A percentile compares a stretch with the other conserved stretches of the same genome.
Evolutionary conservation across 30 jellyfish, hydroid and myxozoan species (phyloP).

Genomic region (Aurelia coerulea): DNA sequence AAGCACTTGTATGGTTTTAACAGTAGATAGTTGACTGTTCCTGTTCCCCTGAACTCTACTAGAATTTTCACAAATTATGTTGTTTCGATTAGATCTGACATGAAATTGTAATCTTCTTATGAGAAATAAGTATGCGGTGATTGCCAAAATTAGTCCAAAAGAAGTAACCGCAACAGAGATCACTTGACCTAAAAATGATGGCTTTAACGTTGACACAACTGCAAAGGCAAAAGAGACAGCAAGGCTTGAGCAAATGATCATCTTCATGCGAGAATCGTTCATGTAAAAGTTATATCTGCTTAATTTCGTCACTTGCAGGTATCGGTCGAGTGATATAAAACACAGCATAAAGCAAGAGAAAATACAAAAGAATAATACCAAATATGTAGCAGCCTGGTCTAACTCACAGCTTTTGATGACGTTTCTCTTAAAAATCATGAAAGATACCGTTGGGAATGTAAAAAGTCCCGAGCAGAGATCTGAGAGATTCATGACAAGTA

Average conservation of each 20-base stretch:
- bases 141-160: too few relatives aligned
- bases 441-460: slow-evolving; percentile 17
- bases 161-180: not conserved
- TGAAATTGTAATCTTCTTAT: too few relatives aligned
- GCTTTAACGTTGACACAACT: not conserved
- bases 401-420: slow-evolving; percentile 10
- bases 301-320: slow-evolving; percentile 44
- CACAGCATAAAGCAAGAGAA: slow-evolving; percentile 44
- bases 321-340: slow-evolving; percentile 37
- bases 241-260: slow-evolving; percentile 16
- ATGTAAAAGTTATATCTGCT: slow-evolving; percentile 40
- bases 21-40: slow-evolving; percentile 48
- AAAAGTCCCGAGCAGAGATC: slow-evolving; percentile 51
- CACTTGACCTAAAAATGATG: slow-evolving; percentile 10
- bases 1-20: slow-evolving; percentile 44
- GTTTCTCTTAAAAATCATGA: not conserved
- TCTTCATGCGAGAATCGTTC: slow-evolving; percentile 49
- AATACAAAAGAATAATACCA: slow-evolving; percentile 12
- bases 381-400: slow-evolving; percentile 14
- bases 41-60: not conserved
- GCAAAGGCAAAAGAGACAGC: slow-evolving; percentile 6
- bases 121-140: too few relatives aligned
- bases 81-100: too few relatives aligned
- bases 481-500: slow-evolving; percentile 39
- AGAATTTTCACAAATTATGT: too few relatives aligned